These are phyloP conservation scores for Mechanitis mazaeus DNA, from an alignment of 2,888 invertebrate species.

Conservation along the genomic window DNA sequence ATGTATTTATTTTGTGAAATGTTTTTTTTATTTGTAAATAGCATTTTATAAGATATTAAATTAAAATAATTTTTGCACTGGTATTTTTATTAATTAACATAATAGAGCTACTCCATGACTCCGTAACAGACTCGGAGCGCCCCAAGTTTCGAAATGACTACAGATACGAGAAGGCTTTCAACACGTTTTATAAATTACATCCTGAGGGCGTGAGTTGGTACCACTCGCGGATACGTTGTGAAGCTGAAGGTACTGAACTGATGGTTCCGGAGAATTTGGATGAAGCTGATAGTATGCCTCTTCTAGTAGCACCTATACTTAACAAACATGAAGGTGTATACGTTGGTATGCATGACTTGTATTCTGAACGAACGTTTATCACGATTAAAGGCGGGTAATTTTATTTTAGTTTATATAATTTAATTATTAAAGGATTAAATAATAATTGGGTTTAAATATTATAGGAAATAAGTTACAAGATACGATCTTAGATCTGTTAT, in stretches of 20 bases:
- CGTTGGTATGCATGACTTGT: conserved; percentile 47
- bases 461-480: conserved; percentile 39
- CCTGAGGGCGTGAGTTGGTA: conserved; percentile 36
- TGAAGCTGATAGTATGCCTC: conserved; percentile 43
- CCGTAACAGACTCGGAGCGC: conserved; percentile 35
- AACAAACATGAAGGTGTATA: conserved; percentile 41
- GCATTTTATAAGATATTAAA: too few relatives aligned
- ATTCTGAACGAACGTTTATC: conserved; percentile 44
- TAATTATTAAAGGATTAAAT: too few relatives aligned
- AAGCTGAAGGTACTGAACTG: conserved; percentile 43
- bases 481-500: conserved; percentile 43
- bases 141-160: conserved; percentile 47
- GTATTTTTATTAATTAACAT: conserved; percentile 5
- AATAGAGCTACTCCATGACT: conserved; percentile 18
- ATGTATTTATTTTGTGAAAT: too few relatives aligned
- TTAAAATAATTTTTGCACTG: too few relatives aligned
- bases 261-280: conserved; percentile 44
- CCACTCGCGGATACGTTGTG: conserved; percentile 43
- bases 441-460: conserved; percentile 2
- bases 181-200: conserved; percentile 48
- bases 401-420: too few relatives aligned
- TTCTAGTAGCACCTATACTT: conserved; percentile 38
- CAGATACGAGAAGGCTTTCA: conserved; percentile 46
- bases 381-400: conserved; percentile 39
- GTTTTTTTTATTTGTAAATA: too few relatives aligned